A percentile compares a stretch with the other conserved stretches of the same genome.
phyloP scores from a whole-genome alignment of 2,888 invertebrate species.

The Tanypteryx hageni region DNA sequence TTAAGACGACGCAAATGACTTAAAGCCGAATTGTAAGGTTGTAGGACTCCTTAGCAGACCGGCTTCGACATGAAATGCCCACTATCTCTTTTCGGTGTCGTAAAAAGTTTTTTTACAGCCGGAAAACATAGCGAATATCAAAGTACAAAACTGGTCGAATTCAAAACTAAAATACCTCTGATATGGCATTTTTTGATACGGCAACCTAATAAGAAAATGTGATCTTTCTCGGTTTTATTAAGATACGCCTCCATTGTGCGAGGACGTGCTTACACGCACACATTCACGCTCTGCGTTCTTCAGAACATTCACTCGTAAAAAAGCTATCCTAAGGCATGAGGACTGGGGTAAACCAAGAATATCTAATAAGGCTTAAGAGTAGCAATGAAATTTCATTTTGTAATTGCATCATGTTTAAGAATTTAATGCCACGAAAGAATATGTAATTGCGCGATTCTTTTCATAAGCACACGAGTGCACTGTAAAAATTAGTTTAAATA shows the following conservation, averaged over 20 bases:
- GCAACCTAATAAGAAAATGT: neutral
- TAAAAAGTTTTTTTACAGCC: neutral
- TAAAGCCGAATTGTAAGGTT: neutral
- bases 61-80: neutral
- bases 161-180: neutral
- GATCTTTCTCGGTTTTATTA: neutral
- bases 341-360: no score
- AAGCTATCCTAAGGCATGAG: no score
- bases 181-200: neutral
- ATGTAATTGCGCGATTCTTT: no score
- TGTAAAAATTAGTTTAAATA: no score
- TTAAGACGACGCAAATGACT: neutral
- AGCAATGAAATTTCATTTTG: no score
- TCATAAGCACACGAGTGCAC: no score
- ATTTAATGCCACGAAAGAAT: no score
- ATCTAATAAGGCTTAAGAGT: no score
- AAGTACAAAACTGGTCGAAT: neutral
- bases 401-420: no score
- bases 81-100: neutral
- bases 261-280: no score
- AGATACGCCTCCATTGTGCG: neutral
- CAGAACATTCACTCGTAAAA: no score
- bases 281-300: no score
- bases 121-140: neutral
- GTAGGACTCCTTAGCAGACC: neutral